These are phyloP conservation scores for Ruditapes philippinarum DNA, from an alignment of 1,140 invertebrate genomes.

Conservation along the genomic window DNA sequence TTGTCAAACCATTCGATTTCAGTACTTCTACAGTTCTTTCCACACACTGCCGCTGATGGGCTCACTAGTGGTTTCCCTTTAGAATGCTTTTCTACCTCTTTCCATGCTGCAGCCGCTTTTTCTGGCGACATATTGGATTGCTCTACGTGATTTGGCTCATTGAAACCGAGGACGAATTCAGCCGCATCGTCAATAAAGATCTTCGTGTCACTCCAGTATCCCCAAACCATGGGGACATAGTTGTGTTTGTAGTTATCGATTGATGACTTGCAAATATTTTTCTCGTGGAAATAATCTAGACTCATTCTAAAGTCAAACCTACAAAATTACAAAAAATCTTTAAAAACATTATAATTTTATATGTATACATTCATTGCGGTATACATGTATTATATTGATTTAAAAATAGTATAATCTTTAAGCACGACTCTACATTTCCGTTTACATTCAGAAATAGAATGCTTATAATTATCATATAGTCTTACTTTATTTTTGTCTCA, in stretches of 20 bases:
- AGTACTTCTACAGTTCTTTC: background rate
- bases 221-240: constrained; percentile 73
- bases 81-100: constrained; percentile 54
- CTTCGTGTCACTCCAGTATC: constrained; percentile 18
- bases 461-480: no score
- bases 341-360: no score
- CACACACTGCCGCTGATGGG: constrained; percentile 26
- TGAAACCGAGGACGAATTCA: constrained; percentile 68
- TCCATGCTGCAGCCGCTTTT: constrained; percentile 63
- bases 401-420: no score
- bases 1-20: constrained; percentile 20
- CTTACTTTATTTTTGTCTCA: no score
- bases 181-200: constrained; percentile 49
- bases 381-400: no score
- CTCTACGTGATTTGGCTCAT: constrained; percentile 70
- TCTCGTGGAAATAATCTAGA: background rate
- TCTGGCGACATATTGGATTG: constrained; percentile 69
- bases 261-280: constrained; percentile 27
- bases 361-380: no score
- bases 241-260: constrained; percentile 16
- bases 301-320: background rate
- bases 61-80: constrained; percentile 58
- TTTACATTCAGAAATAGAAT: no score
- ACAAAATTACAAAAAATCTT: background rate
- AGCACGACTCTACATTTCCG: no score